Evolutionary conservation across 2,113 vertebrate genomes (phyloP).

Genomic region (Indri indri): DNA sequence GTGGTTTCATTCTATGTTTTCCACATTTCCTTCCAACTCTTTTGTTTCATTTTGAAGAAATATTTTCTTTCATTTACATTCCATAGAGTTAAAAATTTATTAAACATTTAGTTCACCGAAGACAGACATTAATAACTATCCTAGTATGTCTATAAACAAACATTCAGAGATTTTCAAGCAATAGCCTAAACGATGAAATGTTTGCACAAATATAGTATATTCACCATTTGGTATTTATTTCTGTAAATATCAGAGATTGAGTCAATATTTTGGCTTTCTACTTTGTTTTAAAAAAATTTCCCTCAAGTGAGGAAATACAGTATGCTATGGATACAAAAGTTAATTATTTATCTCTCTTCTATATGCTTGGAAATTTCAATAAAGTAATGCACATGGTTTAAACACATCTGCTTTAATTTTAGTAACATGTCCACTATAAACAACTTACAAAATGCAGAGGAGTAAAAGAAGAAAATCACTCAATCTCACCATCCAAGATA

Average conservation of each 20-base stretch:
- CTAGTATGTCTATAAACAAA: neutral
- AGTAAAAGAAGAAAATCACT: neutral
- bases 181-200: neutral
- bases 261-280: slow-evolving; percentile 25
- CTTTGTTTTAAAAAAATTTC: neutral
- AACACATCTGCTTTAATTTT: neutral
- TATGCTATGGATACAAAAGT: neutral
- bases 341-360: neutral
- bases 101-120: neutral
- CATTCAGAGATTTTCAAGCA: neutral
- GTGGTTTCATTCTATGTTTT: neutral
- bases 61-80: neutral
- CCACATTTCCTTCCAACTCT: neutral
- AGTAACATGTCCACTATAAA: neutral
- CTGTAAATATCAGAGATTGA: neutral
- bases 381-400: neutral
- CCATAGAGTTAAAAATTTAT: neutral
- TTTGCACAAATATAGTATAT: neutral
- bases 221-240: slow-evolving; percentile 5
- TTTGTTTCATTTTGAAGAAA: neutral
- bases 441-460: neutral
- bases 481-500: neutral
- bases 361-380: neutral
- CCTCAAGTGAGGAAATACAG: neutral
- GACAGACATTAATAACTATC: neutral